Percentiles rank a stretch among this genome's conserved stretches.
Evolutionary conservation across 1,140 invertebrate genomes (phyloP).

Genomic region (Dendrolimus punctatus): DNA sequence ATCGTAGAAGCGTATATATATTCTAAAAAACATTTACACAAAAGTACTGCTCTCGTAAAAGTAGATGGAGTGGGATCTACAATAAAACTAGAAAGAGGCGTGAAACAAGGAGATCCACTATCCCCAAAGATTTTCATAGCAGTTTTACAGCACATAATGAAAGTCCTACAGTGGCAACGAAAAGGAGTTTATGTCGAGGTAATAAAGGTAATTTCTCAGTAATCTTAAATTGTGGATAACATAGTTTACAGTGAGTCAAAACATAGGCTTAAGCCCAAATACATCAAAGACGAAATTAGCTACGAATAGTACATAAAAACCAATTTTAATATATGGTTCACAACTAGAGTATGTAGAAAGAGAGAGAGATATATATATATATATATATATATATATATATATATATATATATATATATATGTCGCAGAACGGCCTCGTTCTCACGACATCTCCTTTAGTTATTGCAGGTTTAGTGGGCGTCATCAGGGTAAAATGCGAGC

Average conservation of each 20-base stretch:
- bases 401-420: too few relatives aligned
- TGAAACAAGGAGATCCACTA: constrained; percentile 20
- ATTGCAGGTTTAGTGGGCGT: too few relatives aligned
- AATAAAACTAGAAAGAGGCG: constrained; percentile 16
- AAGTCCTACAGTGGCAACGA: constrained; percentile 8
- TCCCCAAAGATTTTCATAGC: constrained; percentile 19
- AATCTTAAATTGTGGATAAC: constrained; percentile 14
- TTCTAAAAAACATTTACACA: constrained; percentile 11
- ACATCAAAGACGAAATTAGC: too few relatives aligned
- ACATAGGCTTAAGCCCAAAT: constrained; percentile 10
- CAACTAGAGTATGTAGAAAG: constrained; percentile 13
- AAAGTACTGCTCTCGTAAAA: constrained; percentile 14
- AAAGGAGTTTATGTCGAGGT: constrained; percentile 9
- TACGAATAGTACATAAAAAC: constrained; percentile 4
- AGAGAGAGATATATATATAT: too few relatives aligned
- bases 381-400: too few relatives aligned
- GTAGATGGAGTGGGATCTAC: constrained; percentile 11
- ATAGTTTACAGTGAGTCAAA: constrained; percentile 7
- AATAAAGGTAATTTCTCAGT: constrained; percentile 7
- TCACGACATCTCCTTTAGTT: too few relatives aligned
- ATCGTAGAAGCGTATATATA: constrained; percentile 11
- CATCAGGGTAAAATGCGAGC: too few relatives aligned
- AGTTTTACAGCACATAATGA: constrained; percentile 10
- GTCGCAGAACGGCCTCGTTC: too few relatives aligned
- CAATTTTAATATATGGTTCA: constrained; percentile 8